phyloP scores from a whole-genome alignment of 1,140 invertebrate species.

The Ditylenchus dipsaci region DNA sequence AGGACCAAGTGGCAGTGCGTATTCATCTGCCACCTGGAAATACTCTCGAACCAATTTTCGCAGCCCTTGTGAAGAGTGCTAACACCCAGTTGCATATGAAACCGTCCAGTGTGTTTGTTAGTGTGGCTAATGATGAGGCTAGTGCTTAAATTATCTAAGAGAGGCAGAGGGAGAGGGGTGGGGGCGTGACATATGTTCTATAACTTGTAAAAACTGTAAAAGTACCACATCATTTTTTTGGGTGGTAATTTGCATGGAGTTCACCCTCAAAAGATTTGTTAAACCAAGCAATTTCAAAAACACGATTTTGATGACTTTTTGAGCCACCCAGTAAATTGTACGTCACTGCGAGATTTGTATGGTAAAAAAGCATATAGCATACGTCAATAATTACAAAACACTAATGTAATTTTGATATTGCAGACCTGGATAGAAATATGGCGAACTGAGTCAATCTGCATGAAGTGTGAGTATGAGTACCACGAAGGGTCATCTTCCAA shows the following conservation, averaged over 20 bases:
- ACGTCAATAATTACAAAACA: neutral
- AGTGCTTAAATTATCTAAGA: neutral
- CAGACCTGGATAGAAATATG: constrained; percentile 48
- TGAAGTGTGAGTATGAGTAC: constrained; percentile 46
- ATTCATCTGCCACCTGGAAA: constrained; percentile 42
- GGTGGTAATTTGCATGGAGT: too few relatives aligned
- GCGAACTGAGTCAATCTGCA: constrained; percentile 42
- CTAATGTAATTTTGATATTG: neutral
- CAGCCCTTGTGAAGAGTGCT: constrained; percentile 23
- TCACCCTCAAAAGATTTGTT: too few relatives aligned
- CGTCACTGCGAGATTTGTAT: too few relatives aligned
- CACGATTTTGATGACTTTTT: too few relatives aligned
- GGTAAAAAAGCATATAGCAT: too few relatives aligned
- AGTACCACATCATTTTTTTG: too few relatives aligned
- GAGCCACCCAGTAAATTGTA: too few relatives aligned
- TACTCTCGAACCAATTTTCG: constrained; percentile 38
- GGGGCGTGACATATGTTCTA: too few relatives aligned
- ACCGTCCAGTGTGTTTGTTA: neutral
- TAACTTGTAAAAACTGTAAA: too few relatives aligned
- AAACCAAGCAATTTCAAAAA: too few relatives aligned
- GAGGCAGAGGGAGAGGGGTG: neutral
- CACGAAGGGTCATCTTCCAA: neutral
- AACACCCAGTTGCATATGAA: constrained; percentile 10
- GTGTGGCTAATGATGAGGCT: neutral
- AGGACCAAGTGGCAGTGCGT: constrained; percentile 42